Percentiles rank a stretch among this genome's conserved stretches.
Conservation (phyloP, 2,797 vertebrate species). For the Pygocentrus nattereri region DNA sequence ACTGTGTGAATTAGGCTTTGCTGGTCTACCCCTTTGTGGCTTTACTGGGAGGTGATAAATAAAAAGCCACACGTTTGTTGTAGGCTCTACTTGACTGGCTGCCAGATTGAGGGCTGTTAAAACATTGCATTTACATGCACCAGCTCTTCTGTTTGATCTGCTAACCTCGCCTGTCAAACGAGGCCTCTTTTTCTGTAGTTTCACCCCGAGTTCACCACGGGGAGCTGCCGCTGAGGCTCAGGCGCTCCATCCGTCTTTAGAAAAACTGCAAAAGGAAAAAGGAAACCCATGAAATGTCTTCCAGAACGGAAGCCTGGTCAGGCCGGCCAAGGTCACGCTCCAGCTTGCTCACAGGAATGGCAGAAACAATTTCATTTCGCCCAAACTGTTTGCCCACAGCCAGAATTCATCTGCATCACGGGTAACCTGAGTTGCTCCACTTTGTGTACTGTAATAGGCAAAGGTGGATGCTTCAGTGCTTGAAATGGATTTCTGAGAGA, state of each 20-base stretch:
- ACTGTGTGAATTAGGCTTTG: too few species aligned
- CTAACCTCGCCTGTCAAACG: conserved; percentile 31
- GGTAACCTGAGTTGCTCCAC: neutral
- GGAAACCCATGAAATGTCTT: neutral
- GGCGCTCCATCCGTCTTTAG: conserved; percentile 23
- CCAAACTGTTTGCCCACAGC: neutral
- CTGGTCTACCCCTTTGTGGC: too few species aligned
- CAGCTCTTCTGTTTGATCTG: conserved; percentile 25
- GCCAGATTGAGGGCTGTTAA: conserved; percentile 26
- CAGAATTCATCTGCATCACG: neutral
- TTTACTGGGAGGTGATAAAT: neutral
- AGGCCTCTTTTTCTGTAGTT: neutral
- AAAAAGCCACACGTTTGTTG: neutral
- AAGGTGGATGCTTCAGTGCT: too few species aligned
- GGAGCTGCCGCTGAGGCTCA: conserved; percentile 22
- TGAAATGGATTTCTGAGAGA: too few species aligned
- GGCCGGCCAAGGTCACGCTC: neutral
- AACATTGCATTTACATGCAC: conserved; percentile 37
- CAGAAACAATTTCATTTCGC: neutral
- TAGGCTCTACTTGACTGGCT: neutral
- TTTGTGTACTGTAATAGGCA: neutral
- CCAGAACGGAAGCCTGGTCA: neutral
- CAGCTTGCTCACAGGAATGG: neutral
- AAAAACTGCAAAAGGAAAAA: neutral
- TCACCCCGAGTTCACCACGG: conserved; percentile 16